phyloP scores from a whole-genome alignment of 2,888 invertebrate species.

The Chrysolina americana region DNA sequence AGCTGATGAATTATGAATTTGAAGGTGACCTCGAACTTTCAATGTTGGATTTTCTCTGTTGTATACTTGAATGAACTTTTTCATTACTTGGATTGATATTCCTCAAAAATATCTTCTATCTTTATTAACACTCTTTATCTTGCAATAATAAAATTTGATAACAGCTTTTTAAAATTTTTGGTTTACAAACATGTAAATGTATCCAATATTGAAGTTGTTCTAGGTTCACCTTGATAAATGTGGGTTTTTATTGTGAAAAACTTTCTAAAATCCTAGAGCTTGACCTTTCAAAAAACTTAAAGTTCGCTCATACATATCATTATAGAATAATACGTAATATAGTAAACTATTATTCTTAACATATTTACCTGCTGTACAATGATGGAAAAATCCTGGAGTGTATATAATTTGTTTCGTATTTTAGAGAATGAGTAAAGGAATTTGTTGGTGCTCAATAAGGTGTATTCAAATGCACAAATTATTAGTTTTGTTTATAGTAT shows the following conservation, averaged over 20 bases:
- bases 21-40: too few relatives aligned
- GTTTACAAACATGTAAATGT: too few relatives aligned
- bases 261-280: conserved; percentile 38
- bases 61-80: too few relatives aligned
- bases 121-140: too few relatives aligned
- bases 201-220: background rate
- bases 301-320: conserved; percentile 70
- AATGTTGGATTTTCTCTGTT: too few relatives aligned
- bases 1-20: too few relatives aligned
- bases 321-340: conserved; percentile 60
- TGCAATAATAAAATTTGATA: too few relatives aligned
- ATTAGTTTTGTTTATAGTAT: conserved; percentile 51
- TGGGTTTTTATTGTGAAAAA: conserved; percentile 40
- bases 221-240: background rate
- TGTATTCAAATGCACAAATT: conserved; percentile 58
- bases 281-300: conserved; percentile 49
- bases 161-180: too few relatives aligned
- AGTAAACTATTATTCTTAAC: conserved; percentile 53
- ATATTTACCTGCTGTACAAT: conserved; percentile 61
- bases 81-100: too few relatives aligned
- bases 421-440: conserved; percentile 48
- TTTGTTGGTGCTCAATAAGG: conserved; percentile 66
- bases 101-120: too few relatives aligned
- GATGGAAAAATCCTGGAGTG: conserved; percentile 48
- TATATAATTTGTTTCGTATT: conserved; percentile 44